phyloP scores from a whole-genome alignment of 2,113 vertebrate species.

The Neotoma lepida region DNA sequence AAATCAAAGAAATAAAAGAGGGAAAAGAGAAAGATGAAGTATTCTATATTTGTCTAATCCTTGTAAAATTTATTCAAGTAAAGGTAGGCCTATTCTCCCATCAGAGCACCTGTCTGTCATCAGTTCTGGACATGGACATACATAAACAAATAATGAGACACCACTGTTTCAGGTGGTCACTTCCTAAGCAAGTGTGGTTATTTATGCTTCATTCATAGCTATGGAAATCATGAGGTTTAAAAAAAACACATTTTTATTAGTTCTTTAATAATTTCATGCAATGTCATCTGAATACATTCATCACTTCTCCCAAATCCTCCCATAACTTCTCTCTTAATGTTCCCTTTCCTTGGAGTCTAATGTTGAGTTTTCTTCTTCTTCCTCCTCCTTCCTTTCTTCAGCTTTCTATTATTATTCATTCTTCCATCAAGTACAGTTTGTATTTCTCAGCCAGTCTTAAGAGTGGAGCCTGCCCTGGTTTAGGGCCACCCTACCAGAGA shows the following conservation, averaged over 20 bases:
- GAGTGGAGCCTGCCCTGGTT: not conserved
- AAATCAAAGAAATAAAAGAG: not conserved
- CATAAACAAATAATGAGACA: not conserved
- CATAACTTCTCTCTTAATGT: no score
- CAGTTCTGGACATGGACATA: not conserved
- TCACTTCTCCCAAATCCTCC: no score
- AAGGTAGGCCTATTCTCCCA: not conserved
- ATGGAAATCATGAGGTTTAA: not conserved
- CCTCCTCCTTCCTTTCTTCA: no score
- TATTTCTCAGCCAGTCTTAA: not conserved
- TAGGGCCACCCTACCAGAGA: not conserved
- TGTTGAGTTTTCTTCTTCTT: no score
- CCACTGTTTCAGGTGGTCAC: not conserved
- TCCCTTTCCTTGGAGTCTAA: no score
- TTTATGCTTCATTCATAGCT: not conserved
- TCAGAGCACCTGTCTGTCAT: not conserved
- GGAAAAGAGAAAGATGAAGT: not conserved
- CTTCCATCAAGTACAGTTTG: not conserved
- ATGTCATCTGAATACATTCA: no score
- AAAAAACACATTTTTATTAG: no score
- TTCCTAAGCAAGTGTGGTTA: not conserved
- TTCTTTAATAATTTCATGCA: no score
- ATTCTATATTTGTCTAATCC: not conserved
- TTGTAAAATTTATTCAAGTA: not conserved
- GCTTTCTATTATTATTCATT: not conserved